Conservation (phyloP, 2,888 invertebrate genomes). For the Ichneumoninae sp. region DNA sequence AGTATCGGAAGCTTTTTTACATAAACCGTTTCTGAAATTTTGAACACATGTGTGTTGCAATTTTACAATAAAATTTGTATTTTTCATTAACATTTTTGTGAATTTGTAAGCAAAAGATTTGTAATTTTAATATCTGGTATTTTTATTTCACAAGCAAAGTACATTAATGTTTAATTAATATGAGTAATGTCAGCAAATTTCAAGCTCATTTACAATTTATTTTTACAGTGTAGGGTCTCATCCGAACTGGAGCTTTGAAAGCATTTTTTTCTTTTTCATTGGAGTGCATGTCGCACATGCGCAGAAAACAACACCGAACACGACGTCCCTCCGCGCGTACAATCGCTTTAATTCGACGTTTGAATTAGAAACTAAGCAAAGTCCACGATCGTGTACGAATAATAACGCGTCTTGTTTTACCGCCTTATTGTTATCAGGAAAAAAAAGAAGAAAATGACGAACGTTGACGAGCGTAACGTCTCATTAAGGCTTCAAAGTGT, state of each 20-base stretch:
- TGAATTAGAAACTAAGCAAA: constrained; percentile 15
- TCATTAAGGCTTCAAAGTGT: constrained; percentile 11
- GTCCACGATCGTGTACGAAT: constrained; percentile 5
- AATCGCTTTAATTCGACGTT: constrained; percentile 7
- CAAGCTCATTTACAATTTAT: too few relatives aligned
- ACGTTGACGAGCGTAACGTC: background rate
- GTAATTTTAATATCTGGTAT: too few relatives aligned
- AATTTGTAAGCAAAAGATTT: too few relatives aligned
- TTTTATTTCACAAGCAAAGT: too few relatives aligned
- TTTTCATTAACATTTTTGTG: too few relatives aligned
- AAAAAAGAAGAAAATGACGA: background rate
- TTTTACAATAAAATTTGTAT: too few relatives aligned
- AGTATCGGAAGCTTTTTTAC: too few relatives aligned
- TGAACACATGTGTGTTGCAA: too few relatives aligned
- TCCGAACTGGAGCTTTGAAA: constrained; percentile 51
- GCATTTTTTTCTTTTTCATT: constrained; percentile 53
- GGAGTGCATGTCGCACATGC: background rate
- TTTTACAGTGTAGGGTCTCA: too few relatives aligned
- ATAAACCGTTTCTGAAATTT: too few relatives aligned
- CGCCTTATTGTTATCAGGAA: background rate
- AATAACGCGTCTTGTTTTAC: constrained; percentile 13
- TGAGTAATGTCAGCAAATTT: too few relatives aligned
- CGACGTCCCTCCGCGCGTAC: background rate
- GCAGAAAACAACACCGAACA: background rate
- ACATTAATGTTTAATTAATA: too few relatives aligned